These are phyloP conservation scores for Enteromius argenteus DNA, from an alignment of 2,797 vertebrate genomes.

Conservation along the genomic window DNA sequence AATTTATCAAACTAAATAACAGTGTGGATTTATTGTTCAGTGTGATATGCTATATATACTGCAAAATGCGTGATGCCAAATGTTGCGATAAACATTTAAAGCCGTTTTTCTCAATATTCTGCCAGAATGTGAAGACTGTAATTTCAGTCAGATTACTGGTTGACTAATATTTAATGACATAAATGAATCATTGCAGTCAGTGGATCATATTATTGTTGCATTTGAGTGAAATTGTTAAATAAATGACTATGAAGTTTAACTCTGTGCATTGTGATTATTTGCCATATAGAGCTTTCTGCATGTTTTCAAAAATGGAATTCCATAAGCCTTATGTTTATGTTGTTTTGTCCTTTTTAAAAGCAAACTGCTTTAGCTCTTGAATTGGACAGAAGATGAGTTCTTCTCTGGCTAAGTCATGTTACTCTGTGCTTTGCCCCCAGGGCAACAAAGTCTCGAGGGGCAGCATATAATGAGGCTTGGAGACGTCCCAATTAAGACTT, in stretches of 20 bases:
- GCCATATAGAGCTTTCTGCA: not conserved
- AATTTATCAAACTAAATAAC: not conserved
- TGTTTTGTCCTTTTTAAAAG: conserved; percentile 25
- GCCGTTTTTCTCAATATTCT: not conserved
- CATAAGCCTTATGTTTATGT: not conserved
- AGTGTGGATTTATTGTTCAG: conserved; percentile 1
- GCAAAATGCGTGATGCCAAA: not conserved
- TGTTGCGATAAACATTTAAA: not conserved
- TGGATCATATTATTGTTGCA: not conserved
- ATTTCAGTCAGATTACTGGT: not conserved
- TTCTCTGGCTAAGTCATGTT: conserved; percentile 45
- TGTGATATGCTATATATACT: conserved; percentile 11
- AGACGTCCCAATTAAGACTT: conserved; percentile 72
- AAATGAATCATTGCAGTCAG: not conserved
- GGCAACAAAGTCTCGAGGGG: conserved; percentile 64
- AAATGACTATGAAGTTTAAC: conserved; percentile 14
- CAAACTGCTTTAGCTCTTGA: conserved; percentile 38
- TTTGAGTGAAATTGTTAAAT: conserved; percentile 7
- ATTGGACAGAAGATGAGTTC: conserved; percentile 42
- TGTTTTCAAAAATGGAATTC: conserved; percentile 9
- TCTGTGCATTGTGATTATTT: not conserved
- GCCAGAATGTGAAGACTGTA: not conserved
- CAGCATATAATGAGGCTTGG: conserved; percentile 60
- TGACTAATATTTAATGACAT: conserved; percentile 10
- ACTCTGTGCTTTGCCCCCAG: conserved; percentile 62